Base-by-base conservation (phyloP, 2,888 invertebrate species). In the Chironomus riparius region DNA sequence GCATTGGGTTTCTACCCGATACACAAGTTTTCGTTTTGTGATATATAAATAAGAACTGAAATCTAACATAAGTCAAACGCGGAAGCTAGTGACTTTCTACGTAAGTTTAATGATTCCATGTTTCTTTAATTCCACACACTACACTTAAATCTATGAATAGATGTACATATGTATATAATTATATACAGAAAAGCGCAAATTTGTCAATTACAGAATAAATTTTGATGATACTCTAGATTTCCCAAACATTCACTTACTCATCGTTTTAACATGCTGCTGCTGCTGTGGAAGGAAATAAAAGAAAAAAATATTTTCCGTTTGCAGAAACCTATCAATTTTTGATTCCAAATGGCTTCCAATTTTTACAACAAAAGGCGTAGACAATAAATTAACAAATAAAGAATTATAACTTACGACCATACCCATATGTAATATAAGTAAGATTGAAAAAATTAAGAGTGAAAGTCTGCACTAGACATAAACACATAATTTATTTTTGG, bases 401-500 rank as follows among this genome's bases (percentile, higher is more conserved):
- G 65, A 18, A 22, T 13, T 13, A 21, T 21, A 65, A 38, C 56
- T 56, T 56, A 7, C n/a, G 15, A 7, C 6, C n/a, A 3, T 56
- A 18, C 5, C 5, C 56, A 38, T 6, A 50, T 50, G 50, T 15
- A 50, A 7, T 38, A 38, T 56, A 15, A 18, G 56, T 56, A 10
- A 18, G 56, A 28, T 38, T 38, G 38, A 47, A 72, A 70, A 62
- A 62, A 21, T 38, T 4, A 61, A 62, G 28, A 15, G n/a, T 56
- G 15, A 62, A 68, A 74, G 74, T 68, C 74, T 74, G 74, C 24
- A 68, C 21, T 47, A 21, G 74, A 74, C 74, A 73, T 50, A 10
- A 62, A 18, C n/a, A 56, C 18, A 68, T 74, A 74, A 74, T 74
- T 74, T 74, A 74, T 72, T 61, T 48, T 74, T 68, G 74, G 47